These are phyloP conservation scores for Agriopis aurantiaria DNA, from an alignment of 2,888 invertebrate genomes.

Conservation along the genomic window DNA sequence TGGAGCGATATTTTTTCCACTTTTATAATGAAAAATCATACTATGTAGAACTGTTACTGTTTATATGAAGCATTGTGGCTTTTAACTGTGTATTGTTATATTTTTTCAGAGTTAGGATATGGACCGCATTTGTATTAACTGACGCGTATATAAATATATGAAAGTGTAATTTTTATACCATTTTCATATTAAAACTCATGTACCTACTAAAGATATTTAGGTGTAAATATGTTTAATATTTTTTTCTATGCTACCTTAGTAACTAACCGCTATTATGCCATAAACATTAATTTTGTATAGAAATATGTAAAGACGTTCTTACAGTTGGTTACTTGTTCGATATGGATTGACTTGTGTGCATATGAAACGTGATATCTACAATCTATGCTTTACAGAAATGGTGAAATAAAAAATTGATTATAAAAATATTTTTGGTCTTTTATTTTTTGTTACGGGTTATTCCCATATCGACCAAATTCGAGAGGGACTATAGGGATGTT, in stretches of 20 bases:
- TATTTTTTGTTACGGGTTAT: slow-evolving; percentile 1
- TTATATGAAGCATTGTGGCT: slow-evolving; percentile 77
- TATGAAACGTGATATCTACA: slow-evolving; percentile 86
- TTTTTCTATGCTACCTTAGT: slow-evolving; percentile 78
- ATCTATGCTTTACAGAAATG: slow-evolving; percentile 85
- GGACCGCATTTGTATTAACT: slow-evolving; percentile 83
- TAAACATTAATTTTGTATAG: slow-evolving; percentile 82
- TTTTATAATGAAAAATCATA: slow-evolving; percentile 69
- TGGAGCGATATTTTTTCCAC: slow-evolving; percentile 74
- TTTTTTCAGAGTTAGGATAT: slow-evolving; percentile 82
- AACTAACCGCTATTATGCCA: slow-evolving; percentile 80
- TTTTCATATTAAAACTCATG: slow-evolving; percentile 85
- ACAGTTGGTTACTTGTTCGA: slow-evolving; percentile 67
- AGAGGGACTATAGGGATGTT: not conserved
- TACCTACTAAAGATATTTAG: slow-evolving; percentile 81
- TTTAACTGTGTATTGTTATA: slow-evolving; percentile 80
- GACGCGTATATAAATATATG: slow-evolving; percentile 76
- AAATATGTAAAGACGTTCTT: slow-evolving; percentile 73
- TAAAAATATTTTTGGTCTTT: slow-evolving; percentile 51
- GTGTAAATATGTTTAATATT: slow-evolving; percentile 84
- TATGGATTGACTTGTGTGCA: slow-evolving; percentile 84
- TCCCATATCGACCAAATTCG: too few species aligned
- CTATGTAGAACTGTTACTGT: slow-evolving; percentile 72
- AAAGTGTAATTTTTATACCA: slow-evolving; percentile 86
- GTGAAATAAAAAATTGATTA: slow-evolving; percentile 84